Conservation (phyloP, 2,113 vertebrate species). For the Epinephelus fuscoguttatus region DNA sequence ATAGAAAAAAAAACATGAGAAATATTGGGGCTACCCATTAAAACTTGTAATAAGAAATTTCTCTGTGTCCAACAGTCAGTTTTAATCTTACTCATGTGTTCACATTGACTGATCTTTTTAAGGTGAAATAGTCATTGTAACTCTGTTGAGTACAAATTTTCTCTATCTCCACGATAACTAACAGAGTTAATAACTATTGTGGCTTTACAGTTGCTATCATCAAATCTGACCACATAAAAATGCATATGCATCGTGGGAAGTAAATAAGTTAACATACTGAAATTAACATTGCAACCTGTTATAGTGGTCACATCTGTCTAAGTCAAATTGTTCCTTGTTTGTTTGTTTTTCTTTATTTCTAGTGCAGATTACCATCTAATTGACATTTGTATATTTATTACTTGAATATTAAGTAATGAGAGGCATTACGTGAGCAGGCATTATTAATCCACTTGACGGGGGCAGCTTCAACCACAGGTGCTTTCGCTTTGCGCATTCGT, state of each 20-base stretch:
- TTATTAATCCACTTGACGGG: too few relatives aligned
- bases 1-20: neutral
- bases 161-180: neutral
- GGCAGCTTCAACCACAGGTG: too few relatives aligned
- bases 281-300: too few relatives aligned
- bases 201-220: neutral
- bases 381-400: too few relatives aligned
- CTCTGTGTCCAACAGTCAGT: neutral
- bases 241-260: neutral
- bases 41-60: neutral
- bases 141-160: neutral
- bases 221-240: neutral
- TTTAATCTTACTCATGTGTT: neutral
- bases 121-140: neutral
- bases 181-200: neutral
- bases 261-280: neutral
- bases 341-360: too few relatives aligned
- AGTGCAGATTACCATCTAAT: too few relatives aligned
- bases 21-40: neutral
- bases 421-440: too few relatives aligned
- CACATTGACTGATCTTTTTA: neutral
- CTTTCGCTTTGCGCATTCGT: too few relatives aligned
- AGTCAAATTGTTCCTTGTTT: too few relatives aligned
- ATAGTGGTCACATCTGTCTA: too few relatives aligned
- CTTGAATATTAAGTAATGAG: too few relatives aligned